Evolutionary conservation across 2,888 invertebrate species (phyloP).

Genomic region (Ophion slaviceki): DNA sequence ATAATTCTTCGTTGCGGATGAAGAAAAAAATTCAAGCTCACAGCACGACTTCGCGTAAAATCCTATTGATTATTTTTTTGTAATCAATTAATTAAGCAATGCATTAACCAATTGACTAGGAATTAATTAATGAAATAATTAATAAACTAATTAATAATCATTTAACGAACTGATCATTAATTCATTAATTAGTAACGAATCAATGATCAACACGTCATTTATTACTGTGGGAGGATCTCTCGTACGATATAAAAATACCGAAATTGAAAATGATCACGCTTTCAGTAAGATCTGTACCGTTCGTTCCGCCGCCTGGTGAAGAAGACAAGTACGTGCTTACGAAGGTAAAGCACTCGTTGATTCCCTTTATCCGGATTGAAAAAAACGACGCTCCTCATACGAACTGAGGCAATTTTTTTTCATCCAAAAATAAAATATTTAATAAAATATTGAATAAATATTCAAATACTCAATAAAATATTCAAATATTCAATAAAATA

Average conservation of each 20-base stretch:
- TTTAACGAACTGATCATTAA: neutral
- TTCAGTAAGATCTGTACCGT: conserved; percentile 66
- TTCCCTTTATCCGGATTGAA: neutral
- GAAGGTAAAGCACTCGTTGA: conserved; percentile 72
- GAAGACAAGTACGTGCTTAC: conserved; percentile 78
- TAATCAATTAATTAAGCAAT: neutral
- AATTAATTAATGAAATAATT: neutral
- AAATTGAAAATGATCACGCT: conserved; percentile 1
- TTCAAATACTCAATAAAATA: no score
- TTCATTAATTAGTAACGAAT: neutral
- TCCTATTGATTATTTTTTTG: neutral
- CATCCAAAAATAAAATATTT: no score
- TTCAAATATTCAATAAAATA: no score
- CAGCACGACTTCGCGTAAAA: conserved; percentile 73
- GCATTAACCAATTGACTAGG: neutral
- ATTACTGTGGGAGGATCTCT: no score
- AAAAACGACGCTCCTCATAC: conserved; percentile 10
- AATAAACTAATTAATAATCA: neutral
- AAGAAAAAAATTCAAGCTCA: conserved; percentile 73
- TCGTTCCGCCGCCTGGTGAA: conserved; percentile 78
- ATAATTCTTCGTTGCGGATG: conserved; percentile 68
- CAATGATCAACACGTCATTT: no score
- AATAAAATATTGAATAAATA: no score
- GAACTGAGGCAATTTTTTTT: neutral
- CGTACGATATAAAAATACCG: no score